These are phyloP conservation scores for Psittacus erithacus DNA, from an alignment of 2,113 vertebrate genomes.

Conservation along the genomic window DNA sequence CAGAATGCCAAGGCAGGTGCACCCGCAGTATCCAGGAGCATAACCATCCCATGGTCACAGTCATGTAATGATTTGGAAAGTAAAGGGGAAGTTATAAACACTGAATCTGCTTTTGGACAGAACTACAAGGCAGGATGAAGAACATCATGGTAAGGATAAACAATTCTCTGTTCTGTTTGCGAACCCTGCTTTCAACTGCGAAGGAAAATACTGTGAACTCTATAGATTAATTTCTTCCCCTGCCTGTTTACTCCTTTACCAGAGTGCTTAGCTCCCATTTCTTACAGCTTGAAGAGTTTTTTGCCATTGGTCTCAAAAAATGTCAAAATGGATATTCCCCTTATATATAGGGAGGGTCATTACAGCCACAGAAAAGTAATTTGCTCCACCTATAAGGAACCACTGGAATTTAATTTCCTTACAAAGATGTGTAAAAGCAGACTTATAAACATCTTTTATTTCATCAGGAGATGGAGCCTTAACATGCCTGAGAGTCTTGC, in stretches of 20 bases:
- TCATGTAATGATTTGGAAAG: background rate
- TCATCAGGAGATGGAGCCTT: background rate
- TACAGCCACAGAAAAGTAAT: background rate
- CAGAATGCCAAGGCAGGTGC: background rate
- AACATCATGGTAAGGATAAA: background rate
- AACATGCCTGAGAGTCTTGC: background rate
- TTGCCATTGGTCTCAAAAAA: background rate
- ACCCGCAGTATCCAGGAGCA: background rate
- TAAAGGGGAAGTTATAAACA: background rate
- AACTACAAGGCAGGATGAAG: background rate
- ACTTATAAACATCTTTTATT: background rate
- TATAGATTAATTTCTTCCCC: fast-evolving
- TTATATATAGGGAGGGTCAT: background rate
- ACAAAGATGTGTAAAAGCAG: background rate
- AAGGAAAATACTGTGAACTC: background rate
- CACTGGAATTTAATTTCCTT: background rate
- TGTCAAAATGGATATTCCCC: background rate
- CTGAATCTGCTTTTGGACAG: background rate
- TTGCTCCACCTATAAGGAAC: background rate
- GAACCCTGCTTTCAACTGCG: background rate
- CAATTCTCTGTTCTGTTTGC: background rate
- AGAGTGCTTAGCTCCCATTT: background rate
- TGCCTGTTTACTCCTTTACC: fast-evolving
- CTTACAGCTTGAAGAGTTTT: background rate
- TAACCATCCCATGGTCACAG: background rate